Evolutionary conservation across 2,113 vertebrate genomes (phyloP).

Genomic region (Pygathrix nemaeus): DNA sequence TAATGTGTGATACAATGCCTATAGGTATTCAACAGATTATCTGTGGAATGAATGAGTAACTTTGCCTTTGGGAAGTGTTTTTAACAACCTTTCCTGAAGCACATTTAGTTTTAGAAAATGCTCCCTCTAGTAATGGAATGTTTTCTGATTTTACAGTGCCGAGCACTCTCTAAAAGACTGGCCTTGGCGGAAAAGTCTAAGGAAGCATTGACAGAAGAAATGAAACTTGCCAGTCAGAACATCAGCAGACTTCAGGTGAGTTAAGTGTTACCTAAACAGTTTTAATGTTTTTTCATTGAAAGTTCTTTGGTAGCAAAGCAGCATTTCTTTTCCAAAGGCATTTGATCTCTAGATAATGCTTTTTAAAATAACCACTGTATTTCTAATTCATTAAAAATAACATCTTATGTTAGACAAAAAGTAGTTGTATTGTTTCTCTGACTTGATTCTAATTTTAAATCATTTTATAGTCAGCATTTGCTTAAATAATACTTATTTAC

Average conservation of each 20-base stretch:
- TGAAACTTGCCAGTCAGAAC: constrained; percentile 91
- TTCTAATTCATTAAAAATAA: constrained; percentile 28
- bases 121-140: background rate
- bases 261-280: background rate
- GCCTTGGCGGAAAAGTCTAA: constrained; percentile 94
- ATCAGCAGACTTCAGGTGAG: constrained; percentile 95
- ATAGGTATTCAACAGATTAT: background rate
- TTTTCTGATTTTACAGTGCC: constrained; percentile 88
- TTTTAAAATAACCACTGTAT: background rate
- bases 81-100: background rate
- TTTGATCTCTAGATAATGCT: background rate
- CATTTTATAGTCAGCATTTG: background rate
- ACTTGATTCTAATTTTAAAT: constrained; percentile 23
- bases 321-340: background rate
- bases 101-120: background rate
- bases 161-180: constrained; percentile 95
- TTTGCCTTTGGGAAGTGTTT: background rate
- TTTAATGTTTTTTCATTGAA: background rate
- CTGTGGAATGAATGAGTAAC: background rate
- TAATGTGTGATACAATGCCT: background rate
- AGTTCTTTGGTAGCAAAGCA: background rate
- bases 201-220: constrained; percentile 88
- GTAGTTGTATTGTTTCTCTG: constrained; percentile 15
- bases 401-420: background rate
- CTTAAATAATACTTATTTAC: background rate